phyloP scores from a whole-genome alignment of 2,797 vertebrate genomes.

The Sebastes alutus region DNA sequence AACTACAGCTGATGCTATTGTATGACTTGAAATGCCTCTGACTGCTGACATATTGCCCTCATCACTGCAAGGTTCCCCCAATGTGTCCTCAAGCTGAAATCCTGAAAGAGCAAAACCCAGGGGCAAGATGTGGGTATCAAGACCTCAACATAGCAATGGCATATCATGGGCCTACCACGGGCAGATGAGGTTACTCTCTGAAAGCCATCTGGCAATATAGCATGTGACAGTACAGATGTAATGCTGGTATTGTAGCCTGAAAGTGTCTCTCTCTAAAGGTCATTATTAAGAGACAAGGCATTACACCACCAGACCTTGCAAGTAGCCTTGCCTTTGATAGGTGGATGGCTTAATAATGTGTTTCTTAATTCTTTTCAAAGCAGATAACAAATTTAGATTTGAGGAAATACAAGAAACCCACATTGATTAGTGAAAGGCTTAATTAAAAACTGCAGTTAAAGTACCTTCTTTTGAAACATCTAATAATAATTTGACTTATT shows the following conservation, averaged over 20 bases:
- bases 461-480: background rate
- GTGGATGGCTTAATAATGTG: background rate
- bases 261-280: constrained; percentile 88
- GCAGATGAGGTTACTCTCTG: constrained; percentile 83
- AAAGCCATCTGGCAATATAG: constrained; percentile 87
- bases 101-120: constrained; percentile 86
- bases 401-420: background rate
- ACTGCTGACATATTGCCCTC: constrained; percentile 82
- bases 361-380: background rate
- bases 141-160: constrained; percentile 83
- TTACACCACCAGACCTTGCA: constrained; percentile 60
- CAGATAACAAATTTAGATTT: background rate
- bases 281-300: constrained; percentile 71
- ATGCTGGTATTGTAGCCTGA: constrained; percentile 78
- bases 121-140: constrained; percentile 85
- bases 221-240: constrained; percentile 85
- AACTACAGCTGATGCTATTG: constrained; percentile 50
- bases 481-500: background rate
- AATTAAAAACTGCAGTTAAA: background rate
- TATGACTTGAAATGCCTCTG: constrained; percentile 78
- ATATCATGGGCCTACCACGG: constrained; percentile 83
- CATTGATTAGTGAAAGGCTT: background rate
- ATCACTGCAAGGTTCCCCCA: constrained; percentile 69
- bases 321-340: constrained; percentile 7
- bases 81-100: constrained; percentile 74